Evolutionary conservation across 2,113 vertebrate genomes (phyloP), one percentile per base, ranked within the genome.

Genomic region (Rhinichthys klamathensis): DNA sequence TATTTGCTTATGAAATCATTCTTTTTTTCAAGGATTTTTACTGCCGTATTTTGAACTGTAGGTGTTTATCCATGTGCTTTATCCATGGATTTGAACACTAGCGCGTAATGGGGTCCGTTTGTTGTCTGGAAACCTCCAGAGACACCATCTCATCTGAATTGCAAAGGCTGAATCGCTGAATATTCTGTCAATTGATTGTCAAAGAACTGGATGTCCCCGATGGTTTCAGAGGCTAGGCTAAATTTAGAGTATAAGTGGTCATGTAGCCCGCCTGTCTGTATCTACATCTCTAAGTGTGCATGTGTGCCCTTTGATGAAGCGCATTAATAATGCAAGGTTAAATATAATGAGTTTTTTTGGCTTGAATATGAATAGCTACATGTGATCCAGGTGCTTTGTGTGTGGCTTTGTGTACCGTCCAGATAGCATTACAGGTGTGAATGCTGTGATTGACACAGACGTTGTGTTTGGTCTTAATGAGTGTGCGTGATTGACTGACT

Each of bases 91-190:
- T 81, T 73, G 77, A 32, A 21, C 23, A 41, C 54, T 21, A 38
- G 16, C 30, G 2, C 0, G 4, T 56, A 78, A 60, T n/a, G 7
- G n/a, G 21, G 21, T 21, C 27, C 6, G 4, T 32, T 81, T 60
- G 38, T 65, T 38, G 35, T 80, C 49, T 30, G 41, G 60, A 65
- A 65, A 49, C 15, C 60, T 46, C 38, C n/a, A 46, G 78, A 80
- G 38, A 63, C 6, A n/a, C 30, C 4, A 86, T 83, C 91, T 90
- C 76, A 92, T 91, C 91, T 84, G 46, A 85, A 87, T 80, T 88
- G 84, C 89, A 85, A 86, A 88, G 60, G 49, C 16, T 16, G 8
- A 67, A 61, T 44, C 63, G 4, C 74, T 67, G 49, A 84, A 85
- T 89, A 87, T 90, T 85, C 27, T 56, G 84, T 81, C 84, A 73